Evolutionary conservation across 2,888 invertebrate genomes (phyloP), one percentile per base, ranked within the genome.

Genomic region (Ptilodon capucinus): DNA sequence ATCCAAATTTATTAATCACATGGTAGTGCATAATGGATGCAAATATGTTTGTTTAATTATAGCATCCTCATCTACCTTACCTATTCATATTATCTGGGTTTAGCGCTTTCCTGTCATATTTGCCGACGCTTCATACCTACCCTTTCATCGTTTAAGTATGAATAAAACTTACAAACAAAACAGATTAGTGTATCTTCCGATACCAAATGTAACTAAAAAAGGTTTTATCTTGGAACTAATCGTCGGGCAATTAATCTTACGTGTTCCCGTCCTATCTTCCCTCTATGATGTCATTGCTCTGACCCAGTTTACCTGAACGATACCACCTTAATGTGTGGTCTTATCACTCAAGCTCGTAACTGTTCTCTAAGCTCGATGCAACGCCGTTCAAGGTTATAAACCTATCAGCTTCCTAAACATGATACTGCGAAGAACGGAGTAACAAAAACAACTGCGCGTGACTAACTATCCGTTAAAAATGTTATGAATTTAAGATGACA

Each of bases 271-370:
- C 16, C 28, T 25, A 13, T 19, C 25, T 9, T 8, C 42, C 44
- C 50, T 40, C 48, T 53, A 44, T 64, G 64, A 64, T 71, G 69
- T 69, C 69, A 65, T 70, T 69, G 68, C 68, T 60, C 65, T 70
- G 76, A 62, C 75, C 74, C 57, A 68, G 56, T 69, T 77, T 66
- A 66, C 70, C 64, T 74, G 67, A 68, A 62, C 73, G 60, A 64
- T 65, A 62, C 63, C 52, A 66, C 60, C 56, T 62, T 65, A 61
- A 47, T 48, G 50, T 59, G 45, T 48, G 48, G 48, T 45, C 58
- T 70, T 74, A 76, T 74, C 74, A 63, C 63, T 68, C 63, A 66
- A 57, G 60, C 57, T 59, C 57, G 64, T 50, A 58, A 48, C 54
- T 45, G 47, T 54, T 25, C 25, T 40, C 11, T 23, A 9, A 13